Base-by-base conservation (phyloP, 2,797 vertebrate species). In the Gymnoscopelus braueri region DNA sequence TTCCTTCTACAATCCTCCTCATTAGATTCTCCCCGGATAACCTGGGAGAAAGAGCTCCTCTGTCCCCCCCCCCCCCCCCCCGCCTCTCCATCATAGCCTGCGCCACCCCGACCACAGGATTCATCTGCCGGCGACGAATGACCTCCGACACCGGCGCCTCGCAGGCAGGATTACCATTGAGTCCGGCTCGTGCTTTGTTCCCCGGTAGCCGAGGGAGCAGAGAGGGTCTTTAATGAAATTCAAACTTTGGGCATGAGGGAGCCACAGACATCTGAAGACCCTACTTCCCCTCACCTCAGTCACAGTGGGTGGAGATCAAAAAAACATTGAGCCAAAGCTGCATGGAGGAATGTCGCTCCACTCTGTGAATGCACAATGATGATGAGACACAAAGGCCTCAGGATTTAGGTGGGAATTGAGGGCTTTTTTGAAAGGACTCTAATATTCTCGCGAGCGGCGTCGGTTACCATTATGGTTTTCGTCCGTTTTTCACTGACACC, bases 151-250 rank as follows among this genome's bases (percentile, higher is more conserved):
- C 84, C 72, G 29, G 84, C 81, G 79, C 92, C 92, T 93, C 74
- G 84, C 84, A 93, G 90, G 92, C 92, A 93, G 91, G 92, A 94
- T 93, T 93, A 93, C 89, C 77, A 89, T 73, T 84, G 89, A 93
- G 90, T 93, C 86, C 75, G 56, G 80, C 85, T 89, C 81, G 60
- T 51, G 85, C 90, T 93, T 94, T 93, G 90, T 93, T 93, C 90
- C 80, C 52, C 64, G 57, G 81, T 74, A 87, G 85, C 84, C 52
- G 75, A 81, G 85, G 87, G 88, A 90, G 85, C 80, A 79, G 78
- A 90, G 78, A 88, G 84, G 84, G 80, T 81, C 89, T 90, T 88
- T 93, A 91, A 91, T 93, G 91, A 93, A 92, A 93, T 91, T 92
- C 92, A 90, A 92, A 93, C 90, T 91, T 88, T 91, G 83, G 88